Evolutionary conservation across 2,797 vertebrate genomes (phyloP), one percentile per base, ranked within the genome.

Genomic region (Lemur catta): DNA sequence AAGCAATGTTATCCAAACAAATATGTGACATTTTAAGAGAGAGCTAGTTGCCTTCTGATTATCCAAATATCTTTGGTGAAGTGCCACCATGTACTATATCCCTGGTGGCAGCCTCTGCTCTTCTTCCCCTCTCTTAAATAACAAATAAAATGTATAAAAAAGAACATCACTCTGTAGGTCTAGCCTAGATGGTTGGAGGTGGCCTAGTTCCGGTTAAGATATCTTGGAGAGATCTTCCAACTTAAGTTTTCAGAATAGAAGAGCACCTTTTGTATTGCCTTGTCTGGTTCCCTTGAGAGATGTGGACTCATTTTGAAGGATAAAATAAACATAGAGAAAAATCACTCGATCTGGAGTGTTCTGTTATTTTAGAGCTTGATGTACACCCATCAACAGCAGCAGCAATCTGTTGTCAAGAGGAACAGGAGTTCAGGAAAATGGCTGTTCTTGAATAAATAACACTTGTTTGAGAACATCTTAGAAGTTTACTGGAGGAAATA

Each of bases 241-340:
- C 18, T 67, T 93, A 74, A 69, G 4, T 84, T 91, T 86, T n/a
- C 24, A 38, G 61, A 84, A 75, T 33, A 89, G 65, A 50, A 72
- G 33, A 35, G 11, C 38, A 72, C 17, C 12, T 82, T 67, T 41
- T 91, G 71, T 15, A 20, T 76, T 86, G 33, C 41, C 41, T 95
- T 87, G 6, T 3, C 69, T 84, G 43, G 46, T 92, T 17, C 24
- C 46, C 50, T 91, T 84, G 61, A 52, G 43, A 69, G 33, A n/a
- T 71, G 33, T 35, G 11, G 18, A 76, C 35, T 76, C 30, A 88
- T 92, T 91, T 87, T 50, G 11, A 76, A 55, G 14, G 6, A 14
- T 74, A 59, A 91, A 93, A 89, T 61, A 41, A 95, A 95, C 33
- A 74, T 7, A 59, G 46, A 69, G 33, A 65, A 69, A 81, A 91